Evolutionary conservation across 2,797 vertebrate species (phyloP), one percentile per base, ranked within the genome.

Genomic region (Labroides dimidiatus): DNA sequence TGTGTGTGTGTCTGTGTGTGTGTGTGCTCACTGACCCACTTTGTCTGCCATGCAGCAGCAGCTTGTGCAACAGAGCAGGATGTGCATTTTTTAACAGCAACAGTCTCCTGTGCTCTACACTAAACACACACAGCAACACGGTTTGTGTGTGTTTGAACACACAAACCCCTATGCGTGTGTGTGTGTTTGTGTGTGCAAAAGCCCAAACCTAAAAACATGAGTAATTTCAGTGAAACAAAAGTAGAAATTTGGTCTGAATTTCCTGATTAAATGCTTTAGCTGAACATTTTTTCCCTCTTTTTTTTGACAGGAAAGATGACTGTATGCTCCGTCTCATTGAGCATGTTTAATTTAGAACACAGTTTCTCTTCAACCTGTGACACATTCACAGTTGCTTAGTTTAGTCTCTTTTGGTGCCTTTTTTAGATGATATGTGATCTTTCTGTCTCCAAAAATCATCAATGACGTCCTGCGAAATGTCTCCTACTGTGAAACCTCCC

Each of bases 21-120:
- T 59, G 47, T 58, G 43, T 41, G n/a, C n/a, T n/a, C n/a, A n/a
- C 82, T 94, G 93, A 94, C 93, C 93, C 92, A 94, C 84, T 93
- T 94, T 93, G 91, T 85, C 87, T 91, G 87, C 87, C 84, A 85
- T 87, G 87, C 87, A 92, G 90, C 80, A 89, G 72, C 70, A 87
- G 88, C 82, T 89, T 92, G 91, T 85, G 88, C 90, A 91, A 85
- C 88, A 90, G 91, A 90, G 87, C 83, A 88, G 80, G 84, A 89
- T 89, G 89, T 90, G 89, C 84, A 90, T 91, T 87, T 92, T 89
- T 90, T 82, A 89, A 77, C 65, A 88, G 85, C 88, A 88, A 89
- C 84, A 84, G 81, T 87, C 84, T 87, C 76, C 63, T 78, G 76
- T 81, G 84, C 77, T 74, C 77, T 64, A 77, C 68, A 59, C 39